Evolutionary conservation across 2,888 invertebrate species (phyloP).

Genomic region (Agrotis ipsilon): DNA sequence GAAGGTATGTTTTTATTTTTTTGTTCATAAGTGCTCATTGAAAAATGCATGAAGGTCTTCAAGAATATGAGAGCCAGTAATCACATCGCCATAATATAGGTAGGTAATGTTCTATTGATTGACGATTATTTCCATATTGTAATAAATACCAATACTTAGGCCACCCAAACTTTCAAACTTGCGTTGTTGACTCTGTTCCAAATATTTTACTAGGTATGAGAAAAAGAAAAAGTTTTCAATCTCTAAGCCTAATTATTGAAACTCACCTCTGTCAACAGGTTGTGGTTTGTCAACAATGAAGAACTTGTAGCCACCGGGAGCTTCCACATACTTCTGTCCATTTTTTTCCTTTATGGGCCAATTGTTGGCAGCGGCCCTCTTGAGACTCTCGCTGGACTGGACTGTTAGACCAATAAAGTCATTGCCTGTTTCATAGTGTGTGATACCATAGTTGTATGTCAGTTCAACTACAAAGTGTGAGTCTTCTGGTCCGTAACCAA

Average conservation of each 20-base stretch:
- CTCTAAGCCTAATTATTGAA: not conserved
- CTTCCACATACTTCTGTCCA: conserved; percentile 92
- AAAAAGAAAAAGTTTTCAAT: not conserved
- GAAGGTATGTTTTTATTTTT: no score
- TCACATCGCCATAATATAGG: not conserved
- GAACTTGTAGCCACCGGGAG: conserved; percentile 98
- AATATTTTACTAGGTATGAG: no score
- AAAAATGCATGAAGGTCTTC: no score
- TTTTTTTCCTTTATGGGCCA: conserved; percentile 94
- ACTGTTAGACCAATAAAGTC: conserved; percentile 97
- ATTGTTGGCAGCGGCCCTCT: conserved; percentile 93
- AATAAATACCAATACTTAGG: not conserved
- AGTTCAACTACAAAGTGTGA: conserved; percentile 98
- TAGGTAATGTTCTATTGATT: not conserved
- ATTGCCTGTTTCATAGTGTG: conserved; percentile 96
- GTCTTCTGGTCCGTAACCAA: conserved; percentile 99
- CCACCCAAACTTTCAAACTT: not conserved
- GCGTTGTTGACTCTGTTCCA: no score
- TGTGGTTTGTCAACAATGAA: conserved; percentile 94
- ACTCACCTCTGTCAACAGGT: conserved; percentile 92
- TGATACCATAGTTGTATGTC: conserved; percentile 99
- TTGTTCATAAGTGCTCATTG: not conserved
- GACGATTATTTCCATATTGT: not conserved
- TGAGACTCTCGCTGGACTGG: conserved; percentile 94
- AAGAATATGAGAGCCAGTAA: not conserved